Evolutionary conservation across 2,113 vertebrate species (phyloP).

Genomic region (human (Homo sapiens)): DNA sequence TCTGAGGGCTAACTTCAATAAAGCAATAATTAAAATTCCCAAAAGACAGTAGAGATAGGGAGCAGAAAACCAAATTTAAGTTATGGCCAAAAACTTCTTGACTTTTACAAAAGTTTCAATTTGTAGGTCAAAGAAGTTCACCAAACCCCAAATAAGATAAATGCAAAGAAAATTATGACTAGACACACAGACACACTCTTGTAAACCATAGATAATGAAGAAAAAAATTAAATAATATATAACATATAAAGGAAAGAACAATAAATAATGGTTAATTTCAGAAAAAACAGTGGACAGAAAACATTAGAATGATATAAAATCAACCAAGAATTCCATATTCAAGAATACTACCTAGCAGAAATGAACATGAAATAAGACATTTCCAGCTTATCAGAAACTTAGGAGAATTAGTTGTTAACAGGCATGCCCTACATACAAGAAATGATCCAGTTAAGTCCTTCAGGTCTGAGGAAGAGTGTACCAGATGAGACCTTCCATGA

Average conservation of each 20-base stretch:
- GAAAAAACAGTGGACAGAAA: background rate
- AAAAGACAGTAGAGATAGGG: background rate
- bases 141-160: background rate
- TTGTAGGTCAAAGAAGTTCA: background rate
- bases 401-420: background rate
- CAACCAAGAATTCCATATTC: background rate
- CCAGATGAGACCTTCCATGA: background rate
- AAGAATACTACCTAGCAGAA: background rate
- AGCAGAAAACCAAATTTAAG: background rate
- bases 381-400: background rate
- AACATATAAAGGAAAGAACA: background rate
- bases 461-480: background rate
- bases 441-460: background rate
- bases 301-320: background rate
- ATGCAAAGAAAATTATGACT: background rate
- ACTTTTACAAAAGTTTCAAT: background rate
- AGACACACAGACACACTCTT: background rate
- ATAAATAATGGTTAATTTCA: background rate
- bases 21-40: background rate
- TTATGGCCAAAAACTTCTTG: background rate
- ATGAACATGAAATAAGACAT: background rate
- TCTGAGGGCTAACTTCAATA: background rate
- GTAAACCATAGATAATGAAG: background rate
- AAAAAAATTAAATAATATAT: background rate
- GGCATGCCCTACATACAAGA: background rate